Percentiles rank a stretch among this genome's conserved stretches.
Evolutionary conservation across 2,888 invertebrate genomes (phyloP).

Genomic region (Ethmia dodecea): DNA sequence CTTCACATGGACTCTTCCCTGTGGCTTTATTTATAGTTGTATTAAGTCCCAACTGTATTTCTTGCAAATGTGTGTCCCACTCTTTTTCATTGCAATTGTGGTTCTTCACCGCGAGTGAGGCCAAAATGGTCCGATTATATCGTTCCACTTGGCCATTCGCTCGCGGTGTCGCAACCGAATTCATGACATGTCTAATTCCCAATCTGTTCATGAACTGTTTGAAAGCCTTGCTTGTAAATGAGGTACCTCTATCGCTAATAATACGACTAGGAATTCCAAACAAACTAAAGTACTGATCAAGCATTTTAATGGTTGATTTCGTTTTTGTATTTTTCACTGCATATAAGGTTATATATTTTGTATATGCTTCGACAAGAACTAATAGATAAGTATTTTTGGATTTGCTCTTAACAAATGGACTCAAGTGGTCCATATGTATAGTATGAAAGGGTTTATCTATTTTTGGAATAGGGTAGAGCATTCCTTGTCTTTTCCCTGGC

Average conservation of each 20-base stretch:
- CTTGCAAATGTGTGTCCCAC: slow-evolving; percentile 6
- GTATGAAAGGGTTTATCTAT: slow-evolving; percentile 8
- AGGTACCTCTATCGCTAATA: slow-evolving; percentile 12
- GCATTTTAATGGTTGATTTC: neutral
- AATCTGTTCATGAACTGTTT: slow-evolving; percentile 12
- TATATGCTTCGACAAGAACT: slow-evolving; percentile 3
- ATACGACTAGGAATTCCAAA: slow-evolving; percentile 13
- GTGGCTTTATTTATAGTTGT: slow-evolving; percentile 1
- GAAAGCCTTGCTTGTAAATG: slow-evolving; percentile 17
- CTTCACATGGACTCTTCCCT: slow-evolving; percentile 1
- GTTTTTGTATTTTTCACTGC: neutral
- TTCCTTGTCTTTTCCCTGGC: slow-evolving; percentile 9
- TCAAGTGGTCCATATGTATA: slow-evolving; percentile 17
- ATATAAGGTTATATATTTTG: neutral
- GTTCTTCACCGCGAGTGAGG: slow-evolving; percentile 3
- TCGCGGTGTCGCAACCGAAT: neutral
- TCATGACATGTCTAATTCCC: slow-evolving; percentile 7
- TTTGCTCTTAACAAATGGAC: slow-evolving; percentile 15
- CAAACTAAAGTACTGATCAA: neutral
- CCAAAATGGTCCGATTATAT: slow-evolving; percentile 1
- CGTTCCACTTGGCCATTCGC: neutral
- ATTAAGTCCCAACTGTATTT: slow-evolving; percentile 1
- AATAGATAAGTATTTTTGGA: slow-evolving; percentile 14
- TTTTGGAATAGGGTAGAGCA: slow-evolving; percentile 17
- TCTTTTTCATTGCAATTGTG: slow-evolving; percentile 1